Conservation (phyloP, 2,797 vertebrate genomes). For the Cryptoprocta ferox region DNA sequence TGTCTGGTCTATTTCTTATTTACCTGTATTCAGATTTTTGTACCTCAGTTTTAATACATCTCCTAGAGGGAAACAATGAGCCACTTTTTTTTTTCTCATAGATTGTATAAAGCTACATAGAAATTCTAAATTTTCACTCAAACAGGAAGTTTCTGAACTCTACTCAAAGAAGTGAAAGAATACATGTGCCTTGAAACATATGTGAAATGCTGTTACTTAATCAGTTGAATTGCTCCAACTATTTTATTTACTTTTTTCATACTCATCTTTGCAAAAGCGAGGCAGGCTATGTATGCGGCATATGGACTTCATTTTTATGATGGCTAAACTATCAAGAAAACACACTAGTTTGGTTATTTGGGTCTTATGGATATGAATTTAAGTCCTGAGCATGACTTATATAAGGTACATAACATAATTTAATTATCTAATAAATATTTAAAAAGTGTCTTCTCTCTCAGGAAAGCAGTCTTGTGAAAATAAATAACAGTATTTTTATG, state of each 20-base stretch:
- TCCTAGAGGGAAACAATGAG: not conserved
- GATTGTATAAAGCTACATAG: conserved; percentile 40
- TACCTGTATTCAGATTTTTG: not conserved
- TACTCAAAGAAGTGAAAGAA: conserved; percentile 20
- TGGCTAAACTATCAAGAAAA: not conserved
- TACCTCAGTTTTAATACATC: not conserved
- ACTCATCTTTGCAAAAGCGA: not conserved
- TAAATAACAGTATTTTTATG: conserved; percentile 27
- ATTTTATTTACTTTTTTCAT: conserved; percentile 37
- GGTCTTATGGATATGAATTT: not conserved
- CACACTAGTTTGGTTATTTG: not conserved
- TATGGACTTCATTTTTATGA: not conserved
- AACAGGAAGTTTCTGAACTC: conserved; percentile 1
- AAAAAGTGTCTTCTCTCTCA: not conserved
- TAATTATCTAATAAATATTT: not conserved
- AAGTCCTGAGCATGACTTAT: not conserved
- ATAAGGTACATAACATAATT: not conserved
- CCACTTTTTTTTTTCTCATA: not conserved
- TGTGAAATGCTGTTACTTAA: not conserved
- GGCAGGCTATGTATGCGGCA: not conserved
- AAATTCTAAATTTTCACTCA: conserved; percentile 47
- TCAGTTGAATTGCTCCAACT: not conserved
- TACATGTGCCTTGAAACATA: not conserved
- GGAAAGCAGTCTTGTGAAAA: not conserved
- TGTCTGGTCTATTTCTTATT: not conserved